Conservation (phyloP, 35 echinoderm and acorn worm genomes). For the Apostichopus japonicus region DNA sequence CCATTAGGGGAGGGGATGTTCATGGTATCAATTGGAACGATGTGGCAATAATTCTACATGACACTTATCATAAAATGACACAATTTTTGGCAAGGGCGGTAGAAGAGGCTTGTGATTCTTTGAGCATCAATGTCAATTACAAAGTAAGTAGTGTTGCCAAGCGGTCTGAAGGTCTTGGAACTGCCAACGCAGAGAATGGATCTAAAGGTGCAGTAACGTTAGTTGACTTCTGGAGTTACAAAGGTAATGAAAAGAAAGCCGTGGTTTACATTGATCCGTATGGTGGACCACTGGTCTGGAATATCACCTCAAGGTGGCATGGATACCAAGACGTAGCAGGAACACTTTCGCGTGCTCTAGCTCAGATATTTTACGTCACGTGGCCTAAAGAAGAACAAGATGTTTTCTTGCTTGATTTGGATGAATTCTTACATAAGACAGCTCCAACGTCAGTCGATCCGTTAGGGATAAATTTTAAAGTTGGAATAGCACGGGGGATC, state of each 20-base stretch:
- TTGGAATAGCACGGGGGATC: background rate
- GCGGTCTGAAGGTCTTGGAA: background rate
- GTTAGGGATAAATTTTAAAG: background rate
- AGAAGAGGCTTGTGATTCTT: slow-evolving; percentile 6
- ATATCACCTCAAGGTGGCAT: slow-evolving; percentile 12
- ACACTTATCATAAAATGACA: slow-evolving; percentile 27
- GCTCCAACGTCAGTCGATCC: background rate
- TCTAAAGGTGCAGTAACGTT: background rate
- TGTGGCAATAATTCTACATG: slow-evolving; percentile 28
- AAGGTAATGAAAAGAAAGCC: slow-evolving; percentile 51
- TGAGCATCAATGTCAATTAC: background rate
- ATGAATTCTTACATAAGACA: background rate
- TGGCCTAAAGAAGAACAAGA: slow-evolving; percentile 38
- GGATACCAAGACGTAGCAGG: slow-evolving; percentile 28
- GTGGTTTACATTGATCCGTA: slow-evolving; percentile 42
- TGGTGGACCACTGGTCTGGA: slow-evolving; percentile 43
- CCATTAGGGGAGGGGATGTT: background rate
- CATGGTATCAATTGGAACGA: slow-evolving; percentile 9
- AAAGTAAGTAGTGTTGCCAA: slow-evolving; percentile 27
- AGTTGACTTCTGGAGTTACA: slow-evolving; percentile 56
- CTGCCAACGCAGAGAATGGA: background rate
- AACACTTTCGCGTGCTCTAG: background rate
- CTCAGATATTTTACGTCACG: slow-evolving; percentile 43
- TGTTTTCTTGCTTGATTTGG: background rate
- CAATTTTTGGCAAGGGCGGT: background rate